Evolutionary conservation across 2,797 vertebrate genomes (phyloP).

Genomic region (Myotis vivesi): DNA sequence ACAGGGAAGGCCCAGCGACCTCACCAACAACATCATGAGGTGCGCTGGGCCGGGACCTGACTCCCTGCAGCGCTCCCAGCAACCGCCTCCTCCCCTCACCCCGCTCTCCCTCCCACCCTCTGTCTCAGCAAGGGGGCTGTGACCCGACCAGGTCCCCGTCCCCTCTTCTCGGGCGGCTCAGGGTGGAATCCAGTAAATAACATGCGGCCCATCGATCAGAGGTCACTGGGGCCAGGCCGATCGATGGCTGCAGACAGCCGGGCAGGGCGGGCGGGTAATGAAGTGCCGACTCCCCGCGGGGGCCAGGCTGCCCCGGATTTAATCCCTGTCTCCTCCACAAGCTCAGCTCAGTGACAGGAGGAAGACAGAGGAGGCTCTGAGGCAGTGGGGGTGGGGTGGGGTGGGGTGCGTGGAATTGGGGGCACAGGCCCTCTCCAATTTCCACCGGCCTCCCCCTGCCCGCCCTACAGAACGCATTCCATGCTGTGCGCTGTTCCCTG

Average conservation of each 20-base stretch:
- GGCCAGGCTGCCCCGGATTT: constrained; percentile 76
- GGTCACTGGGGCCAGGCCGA: constrained; percentile 81
- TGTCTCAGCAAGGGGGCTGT: background rate
- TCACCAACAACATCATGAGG: fast-evolving
- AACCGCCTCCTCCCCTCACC: fast-evolving
- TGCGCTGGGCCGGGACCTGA: background rate
- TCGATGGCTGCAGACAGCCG: constrained; percentile 83
- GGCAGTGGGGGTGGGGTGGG: background rate
- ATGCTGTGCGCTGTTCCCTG: fast-evolving
- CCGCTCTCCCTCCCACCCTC: background rate
- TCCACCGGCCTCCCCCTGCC: background rate
- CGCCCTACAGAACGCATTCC: background rate
- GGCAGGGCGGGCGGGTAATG: constrained; percentile 83
- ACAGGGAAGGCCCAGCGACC: fast-evolving
- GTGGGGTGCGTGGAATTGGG: fast-evolving
- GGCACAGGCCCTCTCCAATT: no score
- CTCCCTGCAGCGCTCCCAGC: fast-evolving
- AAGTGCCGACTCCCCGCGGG: constrained; percentile 80
- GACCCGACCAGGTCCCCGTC: background rate
- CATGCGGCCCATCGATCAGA: constrained; percentile 78
- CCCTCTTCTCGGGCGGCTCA: constrained; percentile 30
- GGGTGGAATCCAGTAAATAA: constrained; percentile 80
- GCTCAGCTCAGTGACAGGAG: constrained; percentile 75
- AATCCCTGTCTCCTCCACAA: constrained; percentile 79
- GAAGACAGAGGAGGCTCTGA: constrained; percentile 73